A percentile compares a stretch with the other conserved stretches of the same genome.
These are phyloP conservation scores for Cyclura pinguis DNA, from an alignment of 2,797 vertebrate genomes.

Conservation along the genomic window DNA sequence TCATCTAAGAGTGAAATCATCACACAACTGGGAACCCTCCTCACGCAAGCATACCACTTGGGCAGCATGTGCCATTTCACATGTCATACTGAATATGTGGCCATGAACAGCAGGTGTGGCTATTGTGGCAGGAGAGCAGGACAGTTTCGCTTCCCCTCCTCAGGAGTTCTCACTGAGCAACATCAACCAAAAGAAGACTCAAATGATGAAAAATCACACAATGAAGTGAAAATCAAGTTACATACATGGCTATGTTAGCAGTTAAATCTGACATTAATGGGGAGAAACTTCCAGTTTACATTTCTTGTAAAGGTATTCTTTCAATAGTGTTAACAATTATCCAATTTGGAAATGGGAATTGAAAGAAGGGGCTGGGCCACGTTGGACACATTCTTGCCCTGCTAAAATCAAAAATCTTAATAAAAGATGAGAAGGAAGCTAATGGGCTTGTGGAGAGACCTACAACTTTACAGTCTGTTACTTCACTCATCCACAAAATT, in stretches of 20 bases:
- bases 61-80: neutral
- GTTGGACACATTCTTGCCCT: neutral
- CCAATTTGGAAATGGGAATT: neutral
- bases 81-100: neutral
- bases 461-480: neutral
- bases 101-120: too few species aligned
- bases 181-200: neutral
- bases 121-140: neutral
- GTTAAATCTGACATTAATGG: neutral
- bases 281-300: too few species aligned
- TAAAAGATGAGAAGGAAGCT: neutral
- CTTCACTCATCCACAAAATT: neutral
- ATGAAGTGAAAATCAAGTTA: neutral
- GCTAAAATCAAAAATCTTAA: too few species aligned
- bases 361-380: neutral
- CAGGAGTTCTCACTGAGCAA: too few species aligned
- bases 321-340: neutral
- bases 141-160: neutral
- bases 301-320: neutral
- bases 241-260: neutral
- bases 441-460: neutral
- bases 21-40: neutral
- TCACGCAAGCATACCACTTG: too few species aligned
- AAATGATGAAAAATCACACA: neutral
- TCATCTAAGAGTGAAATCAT: neutral